phyloP scores from a whole-genome alignment of 2,888 invertebrate species.

The Apoderus coryli region DNA sequence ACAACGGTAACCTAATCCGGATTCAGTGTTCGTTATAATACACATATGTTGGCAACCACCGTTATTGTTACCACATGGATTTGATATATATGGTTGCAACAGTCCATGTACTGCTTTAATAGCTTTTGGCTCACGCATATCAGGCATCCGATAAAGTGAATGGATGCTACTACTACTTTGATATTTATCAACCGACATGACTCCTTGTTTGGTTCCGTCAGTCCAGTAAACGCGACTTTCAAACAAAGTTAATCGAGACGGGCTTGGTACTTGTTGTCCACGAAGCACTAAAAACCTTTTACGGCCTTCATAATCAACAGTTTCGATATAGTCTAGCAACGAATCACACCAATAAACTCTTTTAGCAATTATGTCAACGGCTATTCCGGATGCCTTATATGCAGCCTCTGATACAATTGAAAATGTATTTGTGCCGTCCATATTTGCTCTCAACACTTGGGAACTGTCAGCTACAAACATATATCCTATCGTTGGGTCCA shows the following conservation, averaged over 20 bases:
- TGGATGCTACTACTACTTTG: conserved; percentile 64
- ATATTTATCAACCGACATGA: conserved; percentile 40
- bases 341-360: conserved; percentile 96
- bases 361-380: conserved; percentile 79
- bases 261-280: conserved; percentile 75
- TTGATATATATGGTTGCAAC: conserved; percentile 51
- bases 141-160: conserved; percentile 64
- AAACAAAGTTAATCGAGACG: conserved; percentile 68
- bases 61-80: conserved; percentile 75
- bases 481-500: conserved; percentile 81
- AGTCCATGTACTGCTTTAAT: conserved; percentile 69
- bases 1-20: conserved; percentile 74
- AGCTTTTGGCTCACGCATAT: conserved; percentile 69
- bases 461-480: conserved; percentile 80
- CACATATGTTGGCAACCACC: conserved; percentile 91
- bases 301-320: conserved; percentile 83
- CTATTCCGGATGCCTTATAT: conserved; percentile 84
- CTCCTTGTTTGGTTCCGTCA: conserved; percentile 57
- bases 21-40: conserved; percentile 61
- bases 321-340: conserved; percentile 87
- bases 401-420: conserved; percentile 85
- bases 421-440: conserved; percentile 80
- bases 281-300: conserved; percentile 66
- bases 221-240: conserved; percentile 86
- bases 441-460: conserved; percentile 73